These are phyloP conservation scores for Thinocorus orbignyianus DNA, from an alignment of 2,113 vertebrate genomes.

Conservation along the genomic window DNA sequence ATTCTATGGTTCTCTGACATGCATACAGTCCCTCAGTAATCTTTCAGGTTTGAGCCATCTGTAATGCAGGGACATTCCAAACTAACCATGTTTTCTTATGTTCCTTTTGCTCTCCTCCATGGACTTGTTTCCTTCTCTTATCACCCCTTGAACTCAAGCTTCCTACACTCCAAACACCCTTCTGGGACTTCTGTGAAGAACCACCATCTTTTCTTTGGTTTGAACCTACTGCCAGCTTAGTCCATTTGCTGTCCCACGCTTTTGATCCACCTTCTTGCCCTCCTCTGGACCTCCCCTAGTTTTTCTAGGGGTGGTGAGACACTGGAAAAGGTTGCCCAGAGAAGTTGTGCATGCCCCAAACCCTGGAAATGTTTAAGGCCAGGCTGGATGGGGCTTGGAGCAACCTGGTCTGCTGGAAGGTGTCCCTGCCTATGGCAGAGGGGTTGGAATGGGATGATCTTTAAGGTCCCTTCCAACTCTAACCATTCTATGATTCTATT, in stretches of 20 bases:
- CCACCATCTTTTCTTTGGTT: background rate
- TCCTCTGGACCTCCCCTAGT: background rate
- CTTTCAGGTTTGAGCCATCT: background rate
- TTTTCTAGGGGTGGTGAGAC: background rate
- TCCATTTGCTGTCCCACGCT: rapidly evolving
- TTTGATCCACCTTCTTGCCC: background rate
- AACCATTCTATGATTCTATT: background rate
- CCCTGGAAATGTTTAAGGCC: too few species aligned
- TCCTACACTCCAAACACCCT: background rate
- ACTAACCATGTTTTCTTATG: background rate
- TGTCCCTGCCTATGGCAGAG: too few species aligned
- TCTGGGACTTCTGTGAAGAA: background rate
- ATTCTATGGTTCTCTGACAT: too few species aligned
- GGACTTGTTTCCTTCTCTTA: background rate
- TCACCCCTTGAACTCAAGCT: background rate
- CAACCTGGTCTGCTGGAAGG: too few species aligned
- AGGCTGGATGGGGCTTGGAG: too few species aligned
- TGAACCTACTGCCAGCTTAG: rapidly evolving
- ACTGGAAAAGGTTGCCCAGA: too few species aligned
- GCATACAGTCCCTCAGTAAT: background rate
- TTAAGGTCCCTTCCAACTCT: too few species aligned
- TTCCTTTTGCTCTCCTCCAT: too few species aligned
- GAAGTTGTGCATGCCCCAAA: too few species aligned
- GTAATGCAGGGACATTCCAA: background rate
- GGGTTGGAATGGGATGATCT: too few species aligned